phyloP scores from a whole-genome alignment of 2,888 invertebrate genomes.

The Phortica okadai region DNA sequence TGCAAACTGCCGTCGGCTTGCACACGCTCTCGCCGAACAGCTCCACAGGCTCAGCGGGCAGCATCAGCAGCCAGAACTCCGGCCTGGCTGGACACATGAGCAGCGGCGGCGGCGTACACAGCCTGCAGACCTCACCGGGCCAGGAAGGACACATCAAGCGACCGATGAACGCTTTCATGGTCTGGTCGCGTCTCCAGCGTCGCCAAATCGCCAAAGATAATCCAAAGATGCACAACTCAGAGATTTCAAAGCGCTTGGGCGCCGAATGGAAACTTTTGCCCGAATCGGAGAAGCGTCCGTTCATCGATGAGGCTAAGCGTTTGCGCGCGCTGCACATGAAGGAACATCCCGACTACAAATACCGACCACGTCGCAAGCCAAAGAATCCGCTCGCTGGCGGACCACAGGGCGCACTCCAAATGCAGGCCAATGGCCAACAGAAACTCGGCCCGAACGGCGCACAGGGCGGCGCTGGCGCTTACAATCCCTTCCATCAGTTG shows the following conservation, averaged over 20 bases:
- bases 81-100: constrained; percentile 41
- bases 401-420: constrained; percentile 70
- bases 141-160: constrained; percentile 92
- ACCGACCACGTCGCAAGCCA: constrained; percentile 89
- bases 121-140: constrained; percentile 73
- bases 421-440: constrained; percentile 71
- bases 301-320: constrained; percentile 96
- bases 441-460: constrained; percentile 61
- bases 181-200: constrained; percentile 93
- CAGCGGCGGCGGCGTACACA: constrained; percentile 54
- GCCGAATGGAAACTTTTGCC: constrained; percentile 94
- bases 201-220: constrained; percentile 95
- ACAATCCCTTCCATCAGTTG: constrained; percentile 82
- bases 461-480: constrained; percentile 78
- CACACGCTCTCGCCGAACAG: constrained; percentile 74
- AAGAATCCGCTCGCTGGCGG: constrained; percentile 81
- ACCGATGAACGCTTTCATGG: constrained; percentile 99
- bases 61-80: constrained; percentile 58
- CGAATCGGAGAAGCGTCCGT: constrained; percentile 92
- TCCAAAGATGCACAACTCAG: constrained; percentile 94
- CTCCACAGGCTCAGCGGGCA: constrained; percentile 69
- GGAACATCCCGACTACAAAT: constrained; percentile 94
- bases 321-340: constrained; percentile 92
- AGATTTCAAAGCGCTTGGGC: constrained; percentile 93
- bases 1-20: constrained; percentile 64